Conservation (phyloP, 2,797 vertebrate genomes). For the Neosilurus mollespiculum region DNA sequence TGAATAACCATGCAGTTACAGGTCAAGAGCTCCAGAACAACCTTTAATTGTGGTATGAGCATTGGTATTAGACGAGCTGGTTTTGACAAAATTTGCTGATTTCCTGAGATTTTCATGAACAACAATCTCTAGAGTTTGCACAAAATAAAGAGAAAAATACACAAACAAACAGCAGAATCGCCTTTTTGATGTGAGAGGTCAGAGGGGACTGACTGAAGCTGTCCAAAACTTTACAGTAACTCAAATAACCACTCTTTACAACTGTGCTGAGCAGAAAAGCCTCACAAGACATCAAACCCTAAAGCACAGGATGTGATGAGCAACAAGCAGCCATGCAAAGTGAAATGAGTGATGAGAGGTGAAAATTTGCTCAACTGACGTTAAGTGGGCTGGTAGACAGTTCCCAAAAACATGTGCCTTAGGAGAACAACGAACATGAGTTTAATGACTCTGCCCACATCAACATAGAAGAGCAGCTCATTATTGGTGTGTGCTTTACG, state of each 20-base stretch:
- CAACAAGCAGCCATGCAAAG: no score
- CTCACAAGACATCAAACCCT: background rate
- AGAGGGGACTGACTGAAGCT: no score
- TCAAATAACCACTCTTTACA: background rate
- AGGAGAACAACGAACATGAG: no score
- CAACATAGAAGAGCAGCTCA: no score
- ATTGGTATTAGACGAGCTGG: background rate
- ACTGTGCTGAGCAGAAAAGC: background rate
- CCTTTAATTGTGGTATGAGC: background rate
- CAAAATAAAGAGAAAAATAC: background rate
- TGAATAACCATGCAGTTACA: no score
- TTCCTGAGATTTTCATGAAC: background rate
- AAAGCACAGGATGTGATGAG: no score
- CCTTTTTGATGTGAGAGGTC: background rate
- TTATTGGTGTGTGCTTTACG: no score
- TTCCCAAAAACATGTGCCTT: no score
- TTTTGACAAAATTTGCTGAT: background rate
- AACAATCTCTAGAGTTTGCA: background rate
- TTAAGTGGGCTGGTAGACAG: no score
- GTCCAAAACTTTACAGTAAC: background rate
- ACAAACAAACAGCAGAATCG: background rate
- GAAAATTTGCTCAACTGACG: no score
- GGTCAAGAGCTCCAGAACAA: background rate
- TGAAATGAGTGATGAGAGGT: no score
- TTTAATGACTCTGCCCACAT: no score